phyloP scores from a whole-genome alignment of 2,797 vertebrate genomes.

The Gymnopithys bicolor region DNA sequence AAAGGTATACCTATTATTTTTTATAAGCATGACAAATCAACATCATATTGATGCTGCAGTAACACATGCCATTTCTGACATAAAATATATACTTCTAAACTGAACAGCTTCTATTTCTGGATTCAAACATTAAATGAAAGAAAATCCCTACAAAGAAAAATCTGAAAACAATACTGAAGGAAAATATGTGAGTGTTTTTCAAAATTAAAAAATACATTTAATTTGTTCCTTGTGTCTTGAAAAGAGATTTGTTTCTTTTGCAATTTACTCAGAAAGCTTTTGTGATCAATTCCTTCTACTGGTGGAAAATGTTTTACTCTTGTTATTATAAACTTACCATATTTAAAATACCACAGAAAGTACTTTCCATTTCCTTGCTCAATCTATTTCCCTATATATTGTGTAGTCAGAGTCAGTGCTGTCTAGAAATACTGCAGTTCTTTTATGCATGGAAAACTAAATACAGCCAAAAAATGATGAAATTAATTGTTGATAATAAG shows the following conservation, averaged over 20 bases:
- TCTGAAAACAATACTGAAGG: slow-evolving; percentile 31
- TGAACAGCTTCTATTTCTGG: not conserved
- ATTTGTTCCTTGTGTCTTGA: slow-evolving; percentile 2
- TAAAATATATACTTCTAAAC: not conserved
- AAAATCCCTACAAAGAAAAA: slow-evolving; percentile 20
- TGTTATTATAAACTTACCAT: not conserved
- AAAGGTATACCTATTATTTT: not conserved
- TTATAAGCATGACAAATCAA: not conserved
- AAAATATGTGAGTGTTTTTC: not conserved
- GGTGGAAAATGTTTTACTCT: not conserved
- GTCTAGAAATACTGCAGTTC: not conserved
- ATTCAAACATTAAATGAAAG: slow-evolving; percentile 43
- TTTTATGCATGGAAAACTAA: not conserved
- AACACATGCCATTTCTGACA: not conserved
- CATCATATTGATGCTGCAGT: not conserved
- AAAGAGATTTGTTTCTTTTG: not conserved
- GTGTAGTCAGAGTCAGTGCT: not conserved
- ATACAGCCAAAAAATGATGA: not conserved
- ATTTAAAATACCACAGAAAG: not conserved
- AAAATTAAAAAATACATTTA: not conserved
- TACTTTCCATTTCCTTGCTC: not conserved
- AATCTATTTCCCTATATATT: not conserved
- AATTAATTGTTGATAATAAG: not conserved
- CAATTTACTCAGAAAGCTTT: not conserved
- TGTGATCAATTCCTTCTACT: not conserved